phyloP scores from a whole-genome alignment of 1,140 invertebrate genomes.

The Pogonognathellus flavescens region DNA sequence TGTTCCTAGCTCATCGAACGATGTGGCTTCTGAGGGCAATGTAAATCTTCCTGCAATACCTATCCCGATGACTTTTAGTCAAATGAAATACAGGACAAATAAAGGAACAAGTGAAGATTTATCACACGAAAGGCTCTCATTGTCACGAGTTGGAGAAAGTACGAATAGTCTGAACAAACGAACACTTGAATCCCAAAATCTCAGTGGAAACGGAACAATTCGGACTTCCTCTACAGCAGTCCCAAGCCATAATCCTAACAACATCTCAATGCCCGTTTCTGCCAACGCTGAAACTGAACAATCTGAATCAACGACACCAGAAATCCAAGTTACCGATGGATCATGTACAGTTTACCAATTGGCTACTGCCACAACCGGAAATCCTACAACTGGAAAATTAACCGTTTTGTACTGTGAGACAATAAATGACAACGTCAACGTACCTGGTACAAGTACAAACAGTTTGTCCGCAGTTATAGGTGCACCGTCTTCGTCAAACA shows the following conservation, averaged over 20 bases:
- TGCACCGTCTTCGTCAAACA: neutral
- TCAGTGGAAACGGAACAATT: constrained; percentile 12
- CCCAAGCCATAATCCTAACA: constrained; percentile 5
- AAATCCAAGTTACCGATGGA: constrained; percentile 17
- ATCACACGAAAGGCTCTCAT: neutral
- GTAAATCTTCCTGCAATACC: constrained; percentile 24
- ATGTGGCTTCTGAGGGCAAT: neutral
- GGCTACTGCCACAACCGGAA: neutral
- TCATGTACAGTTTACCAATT: constrained; percentile 25
- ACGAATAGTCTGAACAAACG: neutral
- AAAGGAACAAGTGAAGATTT: constrained; percentile 18
- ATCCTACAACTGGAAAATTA: constrained; percentile 18
- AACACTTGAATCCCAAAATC: neutral
- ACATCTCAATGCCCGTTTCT: constrained; percentile 4
- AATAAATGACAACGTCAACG: constrained; percentile 33
- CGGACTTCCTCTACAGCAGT: constrained; percentile 7
- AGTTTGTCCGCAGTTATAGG: neutral
- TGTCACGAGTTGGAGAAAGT: neutral
- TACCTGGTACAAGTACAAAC: constrained; percentile 24
- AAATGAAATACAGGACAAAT: constrained; percentile 34
- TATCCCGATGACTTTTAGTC: constrained; percentile 21
- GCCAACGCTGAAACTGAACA: neutral
- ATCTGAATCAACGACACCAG: constrained; percentile 23
- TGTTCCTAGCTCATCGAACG: constrained; percentile 35
- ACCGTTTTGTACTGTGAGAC: constrained; percentile 25